Conservation (phyloP, 2,888 invertebrate genomes). For the Ischnura elegans region DNA sequence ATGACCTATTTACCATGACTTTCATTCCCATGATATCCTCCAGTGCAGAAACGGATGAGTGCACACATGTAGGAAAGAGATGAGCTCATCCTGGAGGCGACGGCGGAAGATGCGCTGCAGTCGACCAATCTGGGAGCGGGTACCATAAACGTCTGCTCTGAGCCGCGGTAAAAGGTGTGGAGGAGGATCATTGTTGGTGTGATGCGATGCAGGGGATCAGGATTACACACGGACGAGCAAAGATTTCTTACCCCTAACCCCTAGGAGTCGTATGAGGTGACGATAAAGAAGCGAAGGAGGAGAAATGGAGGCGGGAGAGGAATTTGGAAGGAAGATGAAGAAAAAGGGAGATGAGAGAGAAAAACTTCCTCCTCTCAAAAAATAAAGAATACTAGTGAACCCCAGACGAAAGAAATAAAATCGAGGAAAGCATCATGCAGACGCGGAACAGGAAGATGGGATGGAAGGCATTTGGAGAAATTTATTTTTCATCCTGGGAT, state of each 20-base stretch:
- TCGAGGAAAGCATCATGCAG: neutral
- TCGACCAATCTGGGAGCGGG: neutral
- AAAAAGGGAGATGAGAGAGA: too few species aligned
- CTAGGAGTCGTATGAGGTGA: neutral
- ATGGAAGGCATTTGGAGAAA: neutral
- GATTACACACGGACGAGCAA: neutral
- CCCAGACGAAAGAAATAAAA: neutral
- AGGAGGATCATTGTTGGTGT: slow-evolving; percentile 8
- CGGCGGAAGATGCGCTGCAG: neutral
- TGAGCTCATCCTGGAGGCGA: neutral
- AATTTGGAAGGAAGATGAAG: neutral
- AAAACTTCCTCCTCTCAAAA: too few species aligned
- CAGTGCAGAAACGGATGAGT: neutral
- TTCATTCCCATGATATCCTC: too few species aligned
- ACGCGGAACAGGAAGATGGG: neutral
- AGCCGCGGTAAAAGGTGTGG: neutral
- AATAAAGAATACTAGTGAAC: too few species aligned
- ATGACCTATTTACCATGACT: too few species aligned
- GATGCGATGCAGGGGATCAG: neutral
- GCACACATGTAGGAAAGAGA: neutral
- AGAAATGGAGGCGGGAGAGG: neutral
- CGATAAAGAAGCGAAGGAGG: too few species aligned
- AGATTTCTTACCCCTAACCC: neutral
- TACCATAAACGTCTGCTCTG: slow-evolving; percentile 17
- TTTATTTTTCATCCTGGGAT: neutral